Evolutionary conservation across 2,113 vertebrate species (phyloP).

Genomic region (Lophotis ruficrista): DNA sequence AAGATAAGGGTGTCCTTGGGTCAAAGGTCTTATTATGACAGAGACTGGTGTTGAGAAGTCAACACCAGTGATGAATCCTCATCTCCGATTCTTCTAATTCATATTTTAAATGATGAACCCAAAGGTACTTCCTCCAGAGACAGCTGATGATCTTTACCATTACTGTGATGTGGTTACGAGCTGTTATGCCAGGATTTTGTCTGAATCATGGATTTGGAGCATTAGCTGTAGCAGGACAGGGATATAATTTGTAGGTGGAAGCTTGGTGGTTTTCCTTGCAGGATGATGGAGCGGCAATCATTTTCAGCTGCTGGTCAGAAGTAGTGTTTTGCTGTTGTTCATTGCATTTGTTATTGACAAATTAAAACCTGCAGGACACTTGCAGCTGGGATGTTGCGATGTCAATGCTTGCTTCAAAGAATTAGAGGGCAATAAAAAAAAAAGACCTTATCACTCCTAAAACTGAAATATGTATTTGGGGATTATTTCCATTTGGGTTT

Average conservation of each 20-base stretch:
- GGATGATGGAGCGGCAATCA: background rate
- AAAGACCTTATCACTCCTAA: rapidly evolving
- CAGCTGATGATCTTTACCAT: constrained; percentile 56
- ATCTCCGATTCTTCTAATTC: constrained; percentile 47
- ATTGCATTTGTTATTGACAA: background rate
- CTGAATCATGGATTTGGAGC: background rate
- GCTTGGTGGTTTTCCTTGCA: background rate
- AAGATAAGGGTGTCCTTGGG: constrained; percentile 58
- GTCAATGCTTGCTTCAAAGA: background rate
- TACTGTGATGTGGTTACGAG: background rate
- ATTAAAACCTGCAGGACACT: background rate
- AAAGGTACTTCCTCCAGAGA: constrained; percentile 40
- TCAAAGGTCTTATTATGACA: constrained; percentile 65
- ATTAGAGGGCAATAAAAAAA: background rate
- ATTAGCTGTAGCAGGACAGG: background rate
- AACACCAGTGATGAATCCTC: background rate
- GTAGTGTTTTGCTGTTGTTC: background rate
- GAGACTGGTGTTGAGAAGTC: background rate
- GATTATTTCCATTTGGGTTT: background rate
- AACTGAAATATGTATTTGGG: background rate
- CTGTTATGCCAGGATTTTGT: background rate
- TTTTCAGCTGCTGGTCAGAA: background rate
- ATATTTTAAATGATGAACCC: constrained; percentile 60
- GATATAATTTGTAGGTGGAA: background rate
- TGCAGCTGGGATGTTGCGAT: background rate